Base-by-base conservation (phyloP, 2,797 vertebrate genomes). In the Dryobates pubescens region DNA sequence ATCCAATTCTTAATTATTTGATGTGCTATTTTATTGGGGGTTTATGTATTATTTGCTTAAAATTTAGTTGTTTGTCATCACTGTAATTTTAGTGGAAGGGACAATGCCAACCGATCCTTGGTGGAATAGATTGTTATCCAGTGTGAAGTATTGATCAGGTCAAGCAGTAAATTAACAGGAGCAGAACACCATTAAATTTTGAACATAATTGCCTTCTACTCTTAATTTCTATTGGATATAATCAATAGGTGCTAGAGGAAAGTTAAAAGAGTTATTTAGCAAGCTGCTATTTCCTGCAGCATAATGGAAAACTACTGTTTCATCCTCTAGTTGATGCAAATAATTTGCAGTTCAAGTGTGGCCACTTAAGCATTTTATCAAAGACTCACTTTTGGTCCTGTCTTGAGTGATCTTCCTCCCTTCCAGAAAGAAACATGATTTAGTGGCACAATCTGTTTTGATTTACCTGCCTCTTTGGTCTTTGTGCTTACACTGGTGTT, bases 181-280 rank as follows among this genome's bases (percentile, higher is more conserved):
- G 95, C 89, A 96, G 97, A 98, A 97, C 86, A 96, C 92, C 96
- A 96, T 97, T 96, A 98, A 96, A 98, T 98, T 98, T 98, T 97
- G 97, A 98, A 97, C 95, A 96, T 98, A 98, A 98, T 98, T 98
- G 97, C 96, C 97, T 98, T 98, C 97, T 96, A 87, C 97, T 98
- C 97, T 97, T 98, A 98, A 98, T 98, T 98, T 97, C 97, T 96
- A 96, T 97, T 97, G 94, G 96, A 97, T 96, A 95, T 95, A 96
- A 98, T 98, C 97, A 97, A 98, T 98, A 97, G 94, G 96, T 97
- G 94, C 96, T 97, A 95, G 87, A 96, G 89, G 94, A 97, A 97
- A 97, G 96, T 97, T 97, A 96, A 97, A 97, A 94, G 94, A 96
- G 95, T 98, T 98, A 96, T 96, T 98, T 97, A 97, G 95, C 85